These are phyloP conservation scores for Lophius piscatorius DNA, from an alignment of 2,113 vertebrate species.

Conservation along the genomic window DNA sequence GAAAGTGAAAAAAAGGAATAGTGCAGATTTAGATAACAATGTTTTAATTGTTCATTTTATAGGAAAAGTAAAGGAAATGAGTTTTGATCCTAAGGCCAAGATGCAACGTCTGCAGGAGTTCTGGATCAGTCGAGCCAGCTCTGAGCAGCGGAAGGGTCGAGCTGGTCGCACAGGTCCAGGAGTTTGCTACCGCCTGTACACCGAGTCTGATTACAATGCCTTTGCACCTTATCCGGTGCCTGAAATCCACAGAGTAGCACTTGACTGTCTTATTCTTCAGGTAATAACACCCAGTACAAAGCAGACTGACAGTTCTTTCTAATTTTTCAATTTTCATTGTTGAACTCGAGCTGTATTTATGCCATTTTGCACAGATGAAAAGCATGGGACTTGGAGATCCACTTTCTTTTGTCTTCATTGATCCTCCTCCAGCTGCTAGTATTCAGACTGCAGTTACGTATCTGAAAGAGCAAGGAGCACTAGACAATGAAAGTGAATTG, in stretches of 20 bases:
- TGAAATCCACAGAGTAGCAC: constrained; percentile 89
- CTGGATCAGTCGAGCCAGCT: constrained; percentile 95
- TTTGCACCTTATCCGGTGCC: constrained; percentile 89
- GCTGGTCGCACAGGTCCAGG: constrained; percentile 91
- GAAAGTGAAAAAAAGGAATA: too few relatives aligned
- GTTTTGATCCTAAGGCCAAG: constrained; percentile 90
- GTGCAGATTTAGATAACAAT: too few relatives aligned
- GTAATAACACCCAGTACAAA: constrained; percentile 56
- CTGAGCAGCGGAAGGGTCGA: constrained; percentile 92
- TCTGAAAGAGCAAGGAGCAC: constrained; percentile 88
- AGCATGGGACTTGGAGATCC: constrained; percentile 92
- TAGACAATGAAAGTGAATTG: constrained; percentile 81
- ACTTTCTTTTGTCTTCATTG: constrained; percentile 88
- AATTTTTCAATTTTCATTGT: neutral
- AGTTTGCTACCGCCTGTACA: constrained; percentile 90
- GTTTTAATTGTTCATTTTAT: neutral
- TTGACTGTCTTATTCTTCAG: constrained; percentile 89
- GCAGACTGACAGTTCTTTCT: accelerated
- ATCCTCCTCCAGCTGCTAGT: constrained; percentile 86
- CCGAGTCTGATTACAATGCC: constrained; percentile 87
- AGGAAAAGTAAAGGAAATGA: constrained; percentile 98
- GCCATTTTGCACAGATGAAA: constrained; percentile 84
- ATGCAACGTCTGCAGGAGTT: constrained; percentile 94
- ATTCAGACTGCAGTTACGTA: constrained; percentile 89
- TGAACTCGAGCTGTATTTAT: neutral